Base-by-base conservation (phyloP, 2,888 invertebrate genomes). In the Drosophila nigritarsus region DNA sequence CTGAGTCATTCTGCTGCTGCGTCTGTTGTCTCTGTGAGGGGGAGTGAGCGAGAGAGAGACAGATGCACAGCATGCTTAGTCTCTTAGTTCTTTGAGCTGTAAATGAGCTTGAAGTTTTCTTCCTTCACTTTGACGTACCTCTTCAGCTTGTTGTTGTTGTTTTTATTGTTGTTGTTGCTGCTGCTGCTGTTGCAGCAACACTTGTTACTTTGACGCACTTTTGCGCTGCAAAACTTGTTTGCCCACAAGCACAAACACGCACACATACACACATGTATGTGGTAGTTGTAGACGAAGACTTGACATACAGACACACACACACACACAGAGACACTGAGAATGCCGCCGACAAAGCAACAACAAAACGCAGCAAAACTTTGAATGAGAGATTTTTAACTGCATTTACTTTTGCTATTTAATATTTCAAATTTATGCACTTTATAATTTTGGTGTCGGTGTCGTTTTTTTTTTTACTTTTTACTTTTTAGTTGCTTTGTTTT, bases 211-310 rank as follows among this genome's bases (percentile, higher is more conserved):
- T 64, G 65, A 75, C 71, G 80, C 75, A 75, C 80, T 64, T 67
- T 54, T 38, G 60, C 48, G 50, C 63, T 65, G 55, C 65, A 73
- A 80, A 80, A 78, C 78, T 73, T 73, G 78, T 78, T 78, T 76
- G 66, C 66, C 62, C 73, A 65, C 65, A 58, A 50, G 49, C 64
- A 63, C 49, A 66, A 59, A 56, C 40, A 48, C 49, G 54, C 50
- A 61, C 34, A 64, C 50, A 45, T 59, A 29, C 61, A 66, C 50
- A 58, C 48, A 64, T 36, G 40, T 45, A 45, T 24, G 24, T 45
- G 45, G 20, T 24, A 45, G 24, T 45, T 24, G 45, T 45, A 51
- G 56, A 59, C 36, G 55, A 59, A 58, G 42, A 48, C 50, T 66
- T 66, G 58, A 53, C 67, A 56, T 50, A 62, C 36, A 54, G 50